Base-by-base conservation (phyloP, 2,797 vertebrate genomes). In the Antennarius maculatus region DNA sequence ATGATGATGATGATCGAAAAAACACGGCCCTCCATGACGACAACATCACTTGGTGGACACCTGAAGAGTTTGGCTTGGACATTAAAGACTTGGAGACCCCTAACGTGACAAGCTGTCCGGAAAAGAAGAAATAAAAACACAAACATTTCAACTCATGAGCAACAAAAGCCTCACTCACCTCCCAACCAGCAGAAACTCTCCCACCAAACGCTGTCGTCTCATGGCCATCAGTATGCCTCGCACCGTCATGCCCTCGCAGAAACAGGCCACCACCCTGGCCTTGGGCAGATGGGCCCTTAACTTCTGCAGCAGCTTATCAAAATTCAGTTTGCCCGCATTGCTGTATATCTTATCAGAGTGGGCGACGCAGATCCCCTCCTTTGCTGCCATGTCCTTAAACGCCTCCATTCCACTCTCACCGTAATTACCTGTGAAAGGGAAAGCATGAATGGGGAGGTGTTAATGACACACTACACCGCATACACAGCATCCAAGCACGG, bases 261-360 rank as follows among this genome's bases (percentile, higher is more conserved):
- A 99, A 82, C 98, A 99, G 48, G 95, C 98, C 27, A 99, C 98
- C 16, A 99, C 98, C 6, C 97, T 90, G 0, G 98, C 98, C 87
- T 98, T 98, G 70, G 98, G 98, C 65, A 99, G 86, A 65, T 99
- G 97, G 49, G 92, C 96, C 14, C 92, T 89, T 3, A 99, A 94
- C 61, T 99, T 99, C 74, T 95, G 93, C 79, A 99, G 81, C 16
- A 99, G 92, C 62, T 95, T 95, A 78, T 99, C 97, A 1, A 99
- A 99, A 80, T 91, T 95, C 77, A 95, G 95, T 5, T 98, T 96
- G 0, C 96, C 98, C 0, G 98, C 97, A 1, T 99, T 99, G 92
- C 98, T 99, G 86, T 99, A 99, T 84, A 99, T 99, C 91, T 99
- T 99, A 87, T 99, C 97, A 1, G 98, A 99, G 80, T 99, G 97